Percentiles rank a stretch among this genome's conserved stretches.
phyloP scores from a whole-genome alignment of 2,888 invertebrate species.

The Drosophila cognata region DNA sequence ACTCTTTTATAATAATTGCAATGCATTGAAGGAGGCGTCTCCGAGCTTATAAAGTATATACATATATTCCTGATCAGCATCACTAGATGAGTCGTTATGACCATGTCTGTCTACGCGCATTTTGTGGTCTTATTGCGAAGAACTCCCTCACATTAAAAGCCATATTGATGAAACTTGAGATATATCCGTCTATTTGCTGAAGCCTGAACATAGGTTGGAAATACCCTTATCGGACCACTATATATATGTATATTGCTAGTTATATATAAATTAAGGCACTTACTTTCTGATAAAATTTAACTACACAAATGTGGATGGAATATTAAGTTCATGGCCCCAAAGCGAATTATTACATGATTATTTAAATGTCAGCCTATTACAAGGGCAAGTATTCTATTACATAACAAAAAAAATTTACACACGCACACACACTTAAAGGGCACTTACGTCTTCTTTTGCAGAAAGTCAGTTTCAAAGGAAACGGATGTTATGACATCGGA shows the following conservation, averaged over 20 bases:
- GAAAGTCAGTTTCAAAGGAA: constrained; percentile 95
- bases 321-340: neutral
- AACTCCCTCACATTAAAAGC: no score
- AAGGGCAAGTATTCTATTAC: neutral
- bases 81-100: no score
- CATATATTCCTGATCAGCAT: no score
- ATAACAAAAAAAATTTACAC: neutral
- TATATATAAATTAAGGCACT: neutral
- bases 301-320: neutral
- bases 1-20: no score
- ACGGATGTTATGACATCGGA: constrained; percentile 94
- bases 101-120: no score
- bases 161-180: no score
- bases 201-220: neutral
- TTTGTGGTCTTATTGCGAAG: no score
- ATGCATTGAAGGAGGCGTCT: no score
- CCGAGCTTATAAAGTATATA: no score
- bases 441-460: constrained; percentile 95
- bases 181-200: neutral
- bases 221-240: neutral
- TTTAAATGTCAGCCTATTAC: neutral
- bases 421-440: neutral
- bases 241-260: neutral
- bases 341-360: neutral
- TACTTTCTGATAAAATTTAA: neutral